These are phyloP conservation scores for Microctonus hyperodae DNA, from an alignment of 2,888 invertebrate species.

Conservation along the genomic window DNA sequence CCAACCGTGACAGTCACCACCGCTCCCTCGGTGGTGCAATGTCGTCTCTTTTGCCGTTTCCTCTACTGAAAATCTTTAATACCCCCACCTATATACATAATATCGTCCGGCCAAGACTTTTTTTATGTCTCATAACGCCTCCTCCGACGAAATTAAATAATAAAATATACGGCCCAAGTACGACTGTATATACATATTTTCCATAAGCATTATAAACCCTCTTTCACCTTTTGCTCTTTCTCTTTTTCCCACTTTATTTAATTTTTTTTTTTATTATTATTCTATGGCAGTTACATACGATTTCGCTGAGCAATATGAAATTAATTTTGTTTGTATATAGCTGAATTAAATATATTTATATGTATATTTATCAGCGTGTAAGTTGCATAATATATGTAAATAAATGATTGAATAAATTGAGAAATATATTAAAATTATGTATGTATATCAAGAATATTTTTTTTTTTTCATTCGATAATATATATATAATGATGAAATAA, in stretches of 20 bases:
- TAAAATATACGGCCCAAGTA: slow-evolving; percentile 55
- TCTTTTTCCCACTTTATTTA: background rate
- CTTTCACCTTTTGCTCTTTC: background rate
- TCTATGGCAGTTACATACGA: background rate
- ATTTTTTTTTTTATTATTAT: background rate
- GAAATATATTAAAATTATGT: background rate
- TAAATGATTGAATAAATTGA: background rate
- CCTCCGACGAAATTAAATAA: slow-evolving; percentile 61
- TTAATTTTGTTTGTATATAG: background rate
- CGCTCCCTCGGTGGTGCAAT: slow-evolving; percentile 16
- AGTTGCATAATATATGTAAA: too few species aligned
- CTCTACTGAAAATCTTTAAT: slow-evolving; percentile 22
- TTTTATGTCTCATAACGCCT: slow-evolving; percentile 60
- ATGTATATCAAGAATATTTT: background rate
- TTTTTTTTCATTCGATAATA: background rate
- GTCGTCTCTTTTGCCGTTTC: slow-evolving; percentile 18
- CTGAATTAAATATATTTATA: too few species aligned
- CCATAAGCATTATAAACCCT: slow-evolving; percentile 19
- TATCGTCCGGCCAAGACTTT: slow-evolving; percentile 56
- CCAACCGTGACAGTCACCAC: slow-evolving; percentile 45
- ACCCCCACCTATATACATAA: slow-evolving; percentile 46
- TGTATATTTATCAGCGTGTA: background rate
- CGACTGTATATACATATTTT: slow-evolving; percentile 28
- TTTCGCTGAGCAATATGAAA: background rate
- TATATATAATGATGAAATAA: background rate